These are phyloP conservation scores for Sabellastarte sp. DNA, from an alignment of 2,888 invertebrate species.

Conservation along the genomic window DNA sequence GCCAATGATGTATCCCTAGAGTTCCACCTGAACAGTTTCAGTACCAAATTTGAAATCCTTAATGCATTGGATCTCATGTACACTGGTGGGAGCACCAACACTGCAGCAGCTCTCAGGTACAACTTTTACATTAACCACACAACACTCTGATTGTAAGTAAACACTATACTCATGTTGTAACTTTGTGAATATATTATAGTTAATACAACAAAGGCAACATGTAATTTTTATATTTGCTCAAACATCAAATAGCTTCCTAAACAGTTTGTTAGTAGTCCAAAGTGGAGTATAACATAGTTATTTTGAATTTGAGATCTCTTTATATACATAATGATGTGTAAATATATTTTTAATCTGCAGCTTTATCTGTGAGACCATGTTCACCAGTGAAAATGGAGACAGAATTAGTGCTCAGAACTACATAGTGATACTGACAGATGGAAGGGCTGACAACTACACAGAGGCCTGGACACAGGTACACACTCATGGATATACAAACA, in stretches of 20 bases:
- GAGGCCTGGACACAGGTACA: background rate
- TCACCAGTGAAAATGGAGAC: background rate
- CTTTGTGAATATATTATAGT: too few species aligned
- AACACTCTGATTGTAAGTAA: too few species aligned
- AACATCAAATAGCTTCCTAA: too few species aligned
- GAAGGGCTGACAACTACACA: background rate
- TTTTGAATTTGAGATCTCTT: too few species aligned
- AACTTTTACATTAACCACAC: too few species aligned
- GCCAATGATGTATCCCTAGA: background rate
- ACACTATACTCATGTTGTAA: too few species aligned
- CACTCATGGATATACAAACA: too few species aligned
- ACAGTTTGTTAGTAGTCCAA: too few species aligned
- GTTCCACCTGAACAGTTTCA: background rate
- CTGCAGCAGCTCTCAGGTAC: slow-evolving; percentile 32
- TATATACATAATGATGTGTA: too few species aligned
- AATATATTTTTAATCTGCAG: background rate
- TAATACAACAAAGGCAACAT: too few species aligned
- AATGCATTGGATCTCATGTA: slow-evolving; percentile 29
- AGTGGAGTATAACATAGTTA: too few species aligned
- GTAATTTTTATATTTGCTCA: too few species aligned
- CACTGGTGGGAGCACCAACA: slow-evolving; percentile 40
- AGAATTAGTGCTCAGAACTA: background rate
- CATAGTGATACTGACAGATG: slow-evolving; percentile 1
- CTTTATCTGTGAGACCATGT: background rate
- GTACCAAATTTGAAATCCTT: background rate